These are phyloP conservation scores for Siniperca scherzeri DNA, from an alignment of 2,797 vertebrate genomes.

Conservation along the genomic window DNA sequence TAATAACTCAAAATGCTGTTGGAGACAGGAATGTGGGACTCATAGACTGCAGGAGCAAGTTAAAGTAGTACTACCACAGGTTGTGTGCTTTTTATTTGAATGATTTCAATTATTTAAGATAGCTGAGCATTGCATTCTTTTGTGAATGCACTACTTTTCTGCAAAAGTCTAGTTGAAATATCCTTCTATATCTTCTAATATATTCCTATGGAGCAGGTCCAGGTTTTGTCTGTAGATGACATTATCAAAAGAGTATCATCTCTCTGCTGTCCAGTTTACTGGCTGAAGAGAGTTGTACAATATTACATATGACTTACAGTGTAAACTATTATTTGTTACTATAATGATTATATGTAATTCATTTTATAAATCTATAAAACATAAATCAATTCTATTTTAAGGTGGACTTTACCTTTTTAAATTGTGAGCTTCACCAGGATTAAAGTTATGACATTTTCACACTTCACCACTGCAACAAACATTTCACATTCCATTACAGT, in stretches of 20 bases:
- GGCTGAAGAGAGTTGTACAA: background rate
- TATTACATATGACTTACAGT: no score
- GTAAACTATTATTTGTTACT: background rate
- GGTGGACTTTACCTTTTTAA: background rate
- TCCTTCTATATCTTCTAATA: background rate
- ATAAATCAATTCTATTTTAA: background rate
- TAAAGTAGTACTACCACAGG: background rate
- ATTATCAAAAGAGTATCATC: background rate
- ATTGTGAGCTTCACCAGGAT: constrained; percentile 14
- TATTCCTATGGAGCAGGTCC: background rate
- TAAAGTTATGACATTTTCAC: constrained; percentile 33
- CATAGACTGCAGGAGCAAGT: background rate
- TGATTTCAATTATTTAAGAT: background rate
- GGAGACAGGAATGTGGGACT: background rate
- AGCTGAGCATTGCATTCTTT: background rate
- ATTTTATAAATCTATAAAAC: background rate
- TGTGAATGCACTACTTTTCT: background rate
- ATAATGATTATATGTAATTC: background rate
- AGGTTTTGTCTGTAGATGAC: background rate
- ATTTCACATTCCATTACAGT: constrained; percentile 26
- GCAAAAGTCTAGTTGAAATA: background rate
- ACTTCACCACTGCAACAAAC: constrained; percentile 10
- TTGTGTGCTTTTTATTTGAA: background rate
- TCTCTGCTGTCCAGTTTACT: background rate
- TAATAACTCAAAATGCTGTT: background rate